phyloP scores from a whole-genome alignment of 2,113 vertebrate genomes.

The Phylloscopus trochilus region DNA sequence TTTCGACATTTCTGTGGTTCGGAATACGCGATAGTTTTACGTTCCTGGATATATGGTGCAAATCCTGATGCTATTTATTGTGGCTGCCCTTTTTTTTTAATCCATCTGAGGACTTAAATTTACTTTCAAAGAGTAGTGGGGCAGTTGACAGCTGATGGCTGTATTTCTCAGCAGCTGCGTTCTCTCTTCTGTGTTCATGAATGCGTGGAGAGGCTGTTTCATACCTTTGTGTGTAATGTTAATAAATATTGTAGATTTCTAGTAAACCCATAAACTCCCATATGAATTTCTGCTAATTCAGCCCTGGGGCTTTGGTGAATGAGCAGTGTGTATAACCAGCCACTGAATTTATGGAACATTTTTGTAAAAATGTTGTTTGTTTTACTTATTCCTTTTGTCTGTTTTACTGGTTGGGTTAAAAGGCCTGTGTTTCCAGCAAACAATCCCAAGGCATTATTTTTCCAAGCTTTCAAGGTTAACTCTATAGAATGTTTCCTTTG shows the following conservation, averaged over 20 bases:
- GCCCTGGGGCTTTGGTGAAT: not conserved
- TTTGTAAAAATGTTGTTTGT: not conserved
- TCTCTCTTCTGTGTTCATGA: not conserved
- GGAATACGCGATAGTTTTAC: not conserved
- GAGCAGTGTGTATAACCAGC: not conserved
- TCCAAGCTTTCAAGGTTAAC: not conserved
- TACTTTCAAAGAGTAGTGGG: not conserved
- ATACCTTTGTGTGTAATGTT: not conserved
- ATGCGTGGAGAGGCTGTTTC: not conserved
- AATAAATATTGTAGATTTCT: slow-evolving; percentile 5
- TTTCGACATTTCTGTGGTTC: slow-evolving; percentile 13
- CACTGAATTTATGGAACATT: not conserved
- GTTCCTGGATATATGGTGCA: not conserved
- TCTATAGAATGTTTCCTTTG: not conserved
- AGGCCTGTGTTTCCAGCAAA: not conserved
- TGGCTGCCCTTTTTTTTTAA: not conserved
- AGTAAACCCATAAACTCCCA: not conserved
- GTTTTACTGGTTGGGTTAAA: not conserved
- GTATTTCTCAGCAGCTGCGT: not conserved
- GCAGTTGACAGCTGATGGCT: not conserved
- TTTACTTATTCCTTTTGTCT: slow-evolving; percentile 31
- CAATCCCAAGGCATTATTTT: slow-evolving; percentile 8
- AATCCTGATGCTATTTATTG: not conserved
- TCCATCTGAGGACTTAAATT: not conserved
- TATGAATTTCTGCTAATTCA: not conserved